A percentile compares a stretch with the other conserved stretches of the same genome.
Evolutionary conservation across 2,797 vertebrate genomes (phyloP).

Genomic region (Ibycter americanus): DNA sequence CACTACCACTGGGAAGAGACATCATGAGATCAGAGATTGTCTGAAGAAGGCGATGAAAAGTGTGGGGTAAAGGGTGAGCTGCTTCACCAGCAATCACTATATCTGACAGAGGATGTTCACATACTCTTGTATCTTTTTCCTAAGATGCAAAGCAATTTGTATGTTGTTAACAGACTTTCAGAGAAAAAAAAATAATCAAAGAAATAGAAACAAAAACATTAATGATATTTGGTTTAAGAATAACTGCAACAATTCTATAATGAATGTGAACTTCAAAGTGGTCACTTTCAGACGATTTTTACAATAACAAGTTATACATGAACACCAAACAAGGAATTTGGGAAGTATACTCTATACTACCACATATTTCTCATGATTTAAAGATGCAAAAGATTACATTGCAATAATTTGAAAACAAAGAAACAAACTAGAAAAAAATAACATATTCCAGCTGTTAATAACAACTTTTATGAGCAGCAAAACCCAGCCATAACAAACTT

Average conservation of each 20-base stretch:
- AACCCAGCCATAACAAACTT: background rate
- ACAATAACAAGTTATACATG: background rate
- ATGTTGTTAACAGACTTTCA: background rate
- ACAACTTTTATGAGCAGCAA: background rate
- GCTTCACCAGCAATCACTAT: conserved; percentile 98
- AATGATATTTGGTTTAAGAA: background rate
- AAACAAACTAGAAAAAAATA: background rate
- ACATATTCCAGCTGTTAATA: background rate
- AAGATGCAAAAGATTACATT: background rate
- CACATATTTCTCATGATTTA: background rate
- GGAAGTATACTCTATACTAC: background rate
- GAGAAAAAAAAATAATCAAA: background rate
- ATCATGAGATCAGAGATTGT: conserved; percentile 99
- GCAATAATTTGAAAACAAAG: background rate
- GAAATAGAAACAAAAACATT: background rate
- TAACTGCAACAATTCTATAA: background rate
- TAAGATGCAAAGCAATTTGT: conserved; percentile 56
- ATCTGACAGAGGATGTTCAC: conserved; percentile 97
- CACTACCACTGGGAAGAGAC: conserved; percentile 97
- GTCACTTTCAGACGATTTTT: background rate
- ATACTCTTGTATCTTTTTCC: conserved; percentile 96
- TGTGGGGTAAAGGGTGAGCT: conserved; percentile 95
- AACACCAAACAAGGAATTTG: background rate
- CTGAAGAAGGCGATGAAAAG: conserved; percentile 97
- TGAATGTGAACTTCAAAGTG: background rate